Percentiles rank a stretch among this genome's conserved stretches.
These are phyloP conservation scores for Drosophila crucigera DNA, from an alignment of 2,888 invertebrate genomes.

Conservation along the genomic window DNA sequence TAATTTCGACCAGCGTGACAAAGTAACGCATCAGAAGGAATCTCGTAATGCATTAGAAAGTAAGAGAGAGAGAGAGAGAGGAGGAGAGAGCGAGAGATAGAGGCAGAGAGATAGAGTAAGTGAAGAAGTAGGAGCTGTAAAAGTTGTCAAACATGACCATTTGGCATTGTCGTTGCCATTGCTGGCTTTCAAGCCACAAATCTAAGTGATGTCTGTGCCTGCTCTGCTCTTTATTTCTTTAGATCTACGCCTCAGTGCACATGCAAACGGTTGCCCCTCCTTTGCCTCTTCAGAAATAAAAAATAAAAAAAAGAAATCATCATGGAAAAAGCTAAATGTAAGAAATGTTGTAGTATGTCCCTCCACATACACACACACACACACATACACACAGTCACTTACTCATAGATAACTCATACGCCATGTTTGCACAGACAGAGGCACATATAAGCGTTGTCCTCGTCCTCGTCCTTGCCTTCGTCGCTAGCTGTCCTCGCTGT, in stretches of 20 bases:
- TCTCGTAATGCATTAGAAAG: slow-evolving; percentile 10
- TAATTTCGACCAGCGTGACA: slow-evolving; percentile 65
- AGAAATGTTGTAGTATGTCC: slow-evolving; percentile 53
- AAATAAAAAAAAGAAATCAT: slow-evolving; percentile 30
- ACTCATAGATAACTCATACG: slow-evolving; percentile 59
- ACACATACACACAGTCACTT: slow-evolving; percentile 17
- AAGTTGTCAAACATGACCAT: slow-evolving; percentile 78
- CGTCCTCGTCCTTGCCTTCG: slow-evolving; percentile 14
- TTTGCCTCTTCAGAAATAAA: slow-evolving; percentile 5
- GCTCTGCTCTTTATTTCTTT: slow-evolving; percentile 72
- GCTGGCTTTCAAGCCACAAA: slow-evolving; percentile 74
- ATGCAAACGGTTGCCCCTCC: slow-evolving; percentile 69
- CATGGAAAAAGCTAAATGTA: slow-evolving; percentile 52
- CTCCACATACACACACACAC: slow-evolving; percentile 18
- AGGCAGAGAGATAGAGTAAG: background rate
- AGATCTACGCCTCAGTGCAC: slow-evolving; percentile 80
- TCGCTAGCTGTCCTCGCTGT: slow-evolving; percentile 58
- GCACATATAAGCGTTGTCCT: slow-evolving; percentile 18
- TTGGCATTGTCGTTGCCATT: slow-evolving; percentile 57
- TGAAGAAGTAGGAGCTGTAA: slow-evolving; percentile 27
- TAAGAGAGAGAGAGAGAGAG: background rate
- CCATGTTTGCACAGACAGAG: slow-evolving; percentile 48
- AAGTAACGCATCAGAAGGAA: slow-evolving; percentile 62
- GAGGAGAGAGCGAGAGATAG: background rate
- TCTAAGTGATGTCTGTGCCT: slow-evolving; percentile 60